Conservation (phyloP, 2,888 invertebrate genomes). For the Bembecia ichneumoniformis region DNA sequence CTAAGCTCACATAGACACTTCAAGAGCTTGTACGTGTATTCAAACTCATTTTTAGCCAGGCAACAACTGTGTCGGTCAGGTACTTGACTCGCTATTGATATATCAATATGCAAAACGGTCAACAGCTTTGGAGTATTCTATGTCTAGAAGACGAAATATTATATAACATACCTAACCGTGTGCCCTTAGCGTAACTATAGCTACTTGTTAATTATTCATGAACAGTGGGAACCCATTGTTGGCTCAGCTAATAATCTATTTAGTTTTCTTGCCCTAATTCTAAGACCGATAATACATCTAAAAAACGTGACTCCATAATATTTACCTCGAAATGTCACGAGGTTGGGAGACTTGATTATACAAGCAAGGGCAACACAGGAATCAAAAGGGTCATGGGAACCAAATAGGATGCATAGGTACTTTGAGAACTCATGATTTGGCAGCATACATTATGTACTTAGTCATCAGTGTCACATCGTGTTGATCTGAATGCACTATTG, state of each 20-base stretch:
- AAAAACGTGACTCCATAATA: too few relatives aligned
- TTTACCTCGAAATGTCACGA: too few relatives aligned
- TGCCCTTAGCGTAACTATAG: conserved; percentile 26
- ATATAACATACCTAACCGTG: conserved; percentile 6
- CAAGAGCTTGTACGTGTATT: conserved; percentile 36
- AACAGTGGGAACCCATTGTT: conserved; percentile 36
- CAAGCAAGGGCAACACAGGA: too few relatives aligned
- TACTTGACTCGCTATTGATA: not conserved
- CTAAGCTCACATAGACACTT: conserved; percentile 50
- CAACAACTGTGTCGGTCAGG: conserved; percentile 29
- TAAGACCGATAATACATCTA: conserved; percentile 9
- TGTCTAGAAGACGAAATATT: not conserved
- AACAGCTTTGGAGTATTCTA: not conserved
- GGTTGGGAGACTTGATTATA: too few relatives aligned
- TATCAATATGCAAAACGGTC: not conserved
- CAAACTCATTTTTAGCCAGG: conserved; percentile 48
- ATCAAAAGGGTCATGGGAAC: too few relatives aligned
- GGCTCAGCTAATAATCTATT: conserved; percentile 36
- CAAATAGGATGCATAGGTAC: too few relatives aligned
- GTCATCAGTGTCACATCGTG: too few relatives aligned
- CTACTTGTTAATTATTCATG: conserved; percentile 52
- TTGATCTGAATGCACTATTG: too few relatives aligned
- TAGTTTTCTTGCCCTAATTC: conserved; percentile 46
- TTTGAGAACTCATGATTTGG: too few relatives aligned
- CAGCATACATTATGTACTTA: too few relatives aligned